These are phyloP conservation scores for Rhamphomyia laevipes DNA, from an alignment of 2,888 invertebrate genomes.

Conservation along the genomic window DNA sequence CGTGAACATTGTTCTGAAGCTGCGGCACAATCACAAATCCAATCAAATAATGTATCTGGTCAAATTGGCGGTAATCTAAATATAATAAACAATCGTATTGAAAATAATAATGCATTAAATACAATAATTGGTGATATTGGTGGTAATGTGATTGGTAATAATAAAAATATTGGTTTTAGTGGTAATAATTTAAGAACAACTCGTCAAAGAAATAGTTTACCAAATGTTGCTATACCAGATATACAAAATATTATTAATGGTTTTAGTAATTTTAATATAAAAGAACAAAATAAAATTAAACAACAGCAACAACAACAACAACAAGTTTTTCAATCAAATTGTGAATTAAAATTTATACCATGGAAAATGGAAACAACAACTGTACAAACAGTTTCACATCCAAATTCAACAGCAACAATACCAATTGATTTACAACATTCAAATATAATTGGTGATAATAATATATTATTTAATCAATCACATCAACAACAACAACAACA, in stretches of 20 bases:
- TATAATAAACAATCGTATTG: not conserved
- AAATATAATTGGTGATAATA: not conserved
- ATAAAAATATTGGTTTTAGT: not conserved
- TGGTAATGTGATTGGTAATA: not conserved
- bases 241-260: not conserved
- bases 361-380: conserved; percentile 16
- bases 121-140: conserved; percentile 15
- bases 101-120: not conserved
- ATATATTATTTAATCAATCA: conserved; percentile 6
- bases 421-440: conserved; percentile 3
- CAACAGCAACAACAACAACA: conserved; percentile 3
- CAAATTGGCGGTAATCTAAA: not conserved
- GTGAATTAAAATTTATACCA: conserved; percentile 17
- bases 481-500: conserved; percentile 1
- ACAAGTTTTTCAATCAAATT: conserved; percentile 14
- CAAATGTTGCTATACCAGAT: not conserved
- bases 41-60: not conserved
- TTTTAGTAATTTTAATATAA: not conserved
- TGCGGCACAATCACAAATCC: conserved; percentile 9
- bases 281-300: not conserved
- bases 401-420: conserved; percentile 12
- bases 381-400: not conserved
- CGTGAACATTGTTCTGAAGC: conserved; percentile 36
- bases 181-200: not conserved
- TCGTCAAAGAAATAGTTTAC: not conserved